Evolutionary conservation across 2,113 vertebrate species (phyloP), one percentile per base, ranked within the genome.

Genomic region (Ifrita kowaldi): DNA sequence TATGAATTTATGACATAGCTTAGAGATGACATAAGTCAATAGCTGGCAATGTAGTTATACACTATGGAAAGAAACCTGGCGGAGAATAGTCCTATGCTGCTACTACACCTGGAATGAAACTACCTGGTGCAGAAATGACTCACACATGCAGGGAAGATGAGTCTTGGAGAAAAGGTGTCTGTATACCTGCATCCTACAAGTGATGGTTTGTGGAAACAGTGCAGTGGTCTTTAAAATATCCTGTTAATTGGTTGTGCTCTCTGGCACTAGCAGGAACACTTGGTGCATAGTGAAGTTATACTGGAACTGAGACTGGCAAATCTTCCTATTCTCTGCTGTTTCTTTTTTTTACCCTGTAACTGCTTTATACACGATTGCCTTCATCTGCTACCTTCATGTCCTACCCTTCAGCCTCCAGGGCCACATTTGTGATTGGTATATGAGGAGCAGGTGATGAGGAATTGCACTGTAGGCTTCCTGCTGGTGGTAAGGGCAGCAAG

Each of bases 291-390:
- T 20, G 60, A 93, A 70, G 6, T 80, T 70, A 27, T 18, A 22
- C 8, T 32, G 49, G 44, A 86, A 62, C 13, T 18, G n/a, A 83
- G 55, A 49, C 24, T 52, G 59, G 37, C 11, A 68, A 82, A 63
- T 76, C 49, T 79, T 87, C 52, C 47, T 46, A 0, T 77, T 57
- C 18, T 76, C 28, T 3, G 2, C 32, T 27, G 3, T 56, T 86
- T 69, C n/a, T 46, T 87, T 75, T 77, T 63, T 77, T 62, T 20
- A 52, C 32, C 30, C 39, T 55, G 16, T 35, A 65, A 30, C 9
- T 50, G 33, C 3, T 84, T 70, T 63, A 41, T 1, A 3, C 19
- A 50, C 9, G 4, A 26, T 56, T 23, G 0, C 27, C 0, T 0
- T 82, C 30, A 13, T 39, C 74, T 78, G 7, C 60, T 89, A n/a